phyloP scores from a whole-genome alignment of 2,888 invertebrate species.

The Pyralis farinalis region DNA sequence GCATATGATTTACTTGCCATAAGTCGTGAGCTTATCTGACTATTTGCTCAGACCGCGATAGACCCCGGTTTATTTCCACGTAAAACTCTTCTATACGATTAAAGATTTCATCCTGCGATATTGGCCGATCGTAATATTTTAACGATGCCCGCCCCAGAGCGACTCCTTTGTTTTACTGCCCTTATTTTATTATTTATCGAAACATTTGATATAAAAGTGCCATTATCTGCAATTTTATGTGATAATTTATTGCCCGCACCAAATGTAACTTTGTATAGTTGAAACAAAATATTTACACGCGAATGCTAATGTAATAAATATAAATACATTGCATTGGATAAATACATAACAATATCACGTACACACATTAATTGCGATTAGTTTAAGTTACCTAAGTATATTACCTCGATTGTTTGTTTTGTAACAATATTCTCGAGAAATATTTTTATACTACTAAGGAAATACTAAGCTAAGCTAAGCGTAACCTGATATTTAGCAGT shows the following conservation, averaged over 20 bases:
- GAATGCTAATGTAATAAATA: too few species aligned
- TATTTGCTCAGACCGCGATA: slow-evolving; percentile 42
- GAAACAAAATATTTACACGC: slow-evolving; percentile 3
- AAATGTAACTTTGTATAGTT: slow-evolving; percentile 31
- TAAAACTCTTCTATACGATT: slow-evolving; percentile 63
- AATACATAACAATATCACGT: too few species aligned
- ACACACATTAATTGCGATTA: too few species aligned
- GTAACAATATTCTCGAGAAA: too few species aligned
- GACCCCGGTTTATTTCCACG: slow-evolving; percentile 48
- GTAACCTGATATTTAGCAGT: too few species aligned
- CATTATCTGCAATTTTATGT: slow-evolving; percentile 65
- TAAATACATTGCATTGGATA: too few species aligned
- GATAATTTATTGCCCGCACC: slow-evolving; percentile 50
- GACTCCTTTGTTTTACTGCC: slow-evolving; percentile 69
- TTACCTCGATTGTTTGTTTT: too few species aligned
- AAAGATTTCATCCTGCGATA: slow-evolving; percentile 74
- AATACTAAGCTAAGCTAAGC: too few species aligned
- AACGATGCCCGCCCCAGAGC: slow-evolving; percentile 59
- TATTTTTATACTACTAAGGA: too few species aligned
- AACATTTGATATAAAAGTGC: slow-evolving; percentile 68
- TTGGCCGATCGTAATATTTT: slow-evolving; percentile 76
- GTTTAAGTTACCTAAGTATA: too few species aligned
- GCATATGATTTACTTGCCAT: slow-evolving; percentile 50
- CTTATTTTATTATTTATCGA: slow-evolving; percentile 74
- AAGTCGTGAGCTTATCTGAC: slow-evolving; percentile 49